Percentiles rank a stretch among this genome's conserved stretches.
phyloP scores from a whole-genome alignment of 2,113 vertebrate genomes.

The Petroica traversi region DNA sequence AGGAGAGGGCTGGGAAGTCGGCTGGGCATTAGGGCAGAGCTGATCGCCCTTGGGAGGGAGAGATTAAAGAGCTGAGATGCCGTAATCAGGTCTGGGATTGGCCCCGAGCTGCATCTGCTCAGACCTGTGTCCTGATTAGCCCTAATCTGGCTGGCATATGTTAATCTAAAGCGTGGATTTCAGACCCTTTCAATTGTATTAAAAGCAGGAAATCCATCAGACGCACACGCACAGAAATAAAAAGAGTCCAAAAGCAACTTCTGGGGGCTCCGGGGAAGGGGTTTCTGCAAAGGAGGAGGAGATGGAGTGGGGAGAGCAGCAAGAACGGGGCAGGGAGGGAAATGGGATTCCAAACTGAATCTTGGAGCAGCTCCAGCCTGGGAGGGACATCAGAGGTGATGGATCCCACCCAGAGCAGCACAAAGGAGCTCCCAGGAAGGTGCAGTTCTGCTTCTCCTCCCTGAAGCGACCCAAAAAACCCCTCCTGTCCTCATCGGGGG shows the following conservation, averaged over 20 bases:
- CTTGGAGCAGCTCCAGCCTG: neutral
- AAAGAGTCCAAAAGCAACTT: neutral
- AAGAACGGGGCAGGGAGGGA: fast-evolving
- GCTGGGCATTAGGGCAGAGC: constrained; percentile 15
- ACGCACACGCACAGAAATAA: neutral
- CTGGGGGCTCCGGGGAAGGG: fast-evolving
- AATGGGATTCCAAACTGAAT: neutral
- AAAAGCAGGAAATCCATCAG: constrained; percentile 63
- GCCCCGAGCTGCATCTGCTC: constrained; percentile 66
- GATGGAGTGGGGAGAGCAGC: fast-evolving
- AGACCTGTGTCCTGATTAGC: constrained; percentile 74
- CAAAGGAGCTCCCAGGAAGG: fast-evolving
- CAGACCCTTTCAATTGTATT: constrained; percentile 68
- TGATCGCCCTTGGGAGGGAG: constrained; percentile 69
- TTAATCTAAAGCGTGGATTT: constrained; percentile 60
- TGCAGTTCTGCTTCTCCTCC: neutral
- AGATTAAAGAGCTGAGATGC: constrained; percentile 63
- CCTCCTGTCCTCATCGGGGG: neutral
- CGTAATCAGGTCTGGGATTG: constrained; percentile 71
- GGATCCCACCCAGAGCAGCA: neutral
- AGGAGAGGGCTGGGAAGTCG: constrained; percentile 18
- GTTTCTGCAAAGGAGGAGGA: fast-evolving
- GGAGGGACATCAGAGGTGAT: neutral
- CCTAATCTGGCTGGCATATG: constrained; percentile 74
- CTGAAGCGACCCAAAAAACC: fast-evolving